Base-by-base conservation (phyloP, 2,113 vertebrate species). In the Typhlomys cinereus region DNA sequence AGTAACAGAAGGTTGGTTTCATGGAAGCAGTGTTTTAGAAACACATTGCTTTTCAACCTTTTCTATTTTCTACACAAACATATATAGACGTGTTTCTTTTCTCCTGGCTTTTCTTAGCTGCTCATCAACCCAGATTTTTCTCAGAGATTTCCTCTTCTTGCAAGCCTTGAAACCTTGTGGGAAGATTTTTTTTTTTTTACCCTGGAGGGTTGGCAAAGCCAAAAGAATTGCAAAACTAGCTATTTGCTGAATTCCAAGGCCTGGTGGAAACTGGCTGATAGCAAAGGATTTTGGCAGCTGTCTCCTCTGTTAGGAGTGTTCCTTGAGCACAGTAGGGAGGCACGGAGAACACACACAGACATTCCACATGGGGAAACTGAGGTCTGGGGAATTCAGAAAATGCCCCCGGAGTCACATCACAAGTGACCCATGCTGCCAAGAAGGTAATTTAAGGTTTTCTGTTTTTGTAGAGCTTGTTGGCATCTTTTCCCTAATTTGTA, bases 41-140 rank as follows among this genome's bases (percentile, higher is more conserved):
- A 46, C n/a, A 34, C 2, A 1, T n/a, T 83, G 91, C 91, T 87
- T 97, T 95, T 94, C 0, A 96, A 0, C 82, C 95, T 93, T 79
- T 96, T 97, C 92, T 95, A 95, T 97, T 97, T 97, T 97, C 87
- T 94, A 94, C 90, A 85, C 93, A 93, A 94, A 94, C 95, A 94
- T 91, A 96, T 95, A 96, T 96, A 96, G 95, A 96, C 89, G 57
- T 93, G 89, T 94, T 86, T 95, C 93, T 95, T 94, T 93, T 69
- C 84, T 92, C 93, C 92, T 88, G 84, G 25, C 73, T 92, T 94
- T 97, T 96, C 96, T 97, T 96, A 96, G 96, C 91, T 96, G 91
- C 92, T 95, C 94, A 95, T 96, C 95, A 96, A 96, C 95, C 95
- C 92, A 96, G 95, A 95, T 97, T 97, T 96, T 95, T 94, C 95